Conservation (phyloP, 2,113 vertebrate species). For the Pandion haliaetus region DNA sequence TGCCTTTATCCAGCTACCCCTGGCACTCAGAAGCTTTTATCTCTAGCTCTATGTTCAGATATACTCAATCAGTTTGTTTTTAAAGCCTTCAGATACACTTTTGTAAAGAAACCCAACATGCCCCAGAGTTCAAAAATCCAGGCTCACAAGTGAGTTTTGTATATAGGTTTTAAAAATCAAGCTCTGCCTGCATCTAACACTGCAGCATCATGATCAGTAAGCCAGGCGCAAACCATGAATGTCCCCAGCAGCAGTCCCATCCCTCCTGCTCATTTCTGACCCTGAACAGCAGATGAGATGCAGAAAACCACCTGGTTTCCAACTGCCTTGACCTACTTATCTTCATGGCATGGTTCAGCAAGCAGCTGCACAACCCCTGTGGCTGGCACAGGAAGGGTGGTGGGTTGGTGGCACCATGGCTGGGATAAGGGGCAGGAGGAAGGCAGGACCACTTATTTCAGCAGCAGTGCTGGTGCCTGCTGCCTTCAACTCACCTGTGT, state of each 20-base stretch:
- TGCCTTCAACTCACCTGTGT: neutral
- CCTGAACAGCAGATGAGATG: neutral
- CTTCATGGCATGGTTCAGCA: rapidly evolving
- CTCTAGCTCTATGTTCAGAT: neutral
- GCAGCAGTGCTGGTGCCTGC: neutral
- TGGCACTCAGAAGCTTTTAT: neutral
- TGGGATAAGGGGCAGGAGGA: neutral
- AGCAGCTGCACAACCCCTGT: neutral
- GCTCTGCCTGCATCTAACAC: neutral
- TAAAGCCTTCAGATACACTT: neutral
- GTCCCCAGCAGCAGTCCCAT: neutral
- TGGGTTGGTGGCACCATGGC: neutral
- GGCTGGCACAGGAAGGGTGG: neutral
- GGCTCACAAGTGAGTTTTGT: neutral
- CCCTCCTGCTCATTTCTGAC: neutral
- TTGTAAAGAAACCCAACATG: neutral
- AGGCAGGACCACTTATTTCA: neutral
- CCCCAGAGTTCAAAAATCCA: neutral
- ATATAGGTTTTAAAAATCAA: neutral
- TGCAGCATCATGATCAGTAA: neutral
- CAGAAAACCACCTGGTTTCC: neutral
- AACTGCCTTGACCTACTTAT: neutral
- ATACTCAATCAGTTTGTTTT: neutral
- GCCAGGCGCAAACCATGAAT: neutral
- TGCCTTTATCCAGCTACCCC: neutral